These are phyloP conservation scores for Aleiodes sp. DNA, from an alignment of 1,140 invertebrate species.

Conservation along the genomic window DNA sequence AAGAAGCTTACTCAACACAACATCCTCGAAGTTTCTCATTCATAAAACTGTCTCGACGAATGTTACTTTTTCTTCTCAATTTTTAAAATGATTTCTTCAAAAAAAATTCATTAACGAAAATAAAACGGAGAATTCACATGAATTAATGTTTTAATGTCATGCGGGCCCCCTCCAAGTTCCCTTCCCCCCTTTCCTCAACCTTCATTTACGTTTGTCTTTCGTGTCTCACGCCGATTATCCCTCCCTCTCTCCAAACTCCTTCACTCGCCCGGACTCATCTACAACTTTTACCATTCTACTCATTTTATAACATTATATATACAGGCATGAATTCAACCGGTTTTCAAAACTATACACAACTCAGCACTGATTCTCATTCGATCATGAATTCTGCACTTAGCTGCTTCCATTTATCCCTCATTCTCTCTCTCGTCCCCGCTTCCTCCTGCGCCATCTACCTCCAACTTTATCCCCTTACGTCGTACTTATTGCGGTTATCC, in stretches of 20 bases:
- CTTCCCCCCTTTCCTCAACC: background rate
- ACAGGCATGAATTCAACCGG: background rate
- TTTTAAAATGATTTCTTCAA: too few relatives aligned
- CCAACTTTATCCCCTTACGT: background rate
- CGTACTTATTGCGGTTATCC: background rate
- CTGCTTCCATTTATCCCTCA: background rate
- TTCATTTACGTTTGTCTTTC: conserved; percentile 20
- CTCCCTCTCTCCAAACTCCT: background rate
- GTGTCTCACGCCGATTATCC: conserved; percentile 30
- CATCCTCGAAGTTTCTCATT: background rate
- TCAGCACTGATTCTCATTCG: conserved; percentile 6
- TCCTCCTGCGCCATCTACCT: background rate
- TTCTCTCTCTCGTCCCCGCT: too few relatives aligned
- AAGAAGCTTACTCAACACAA: too few relatives aligned
- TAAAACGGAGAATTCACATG: background rate
- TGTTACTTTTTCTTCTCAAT: too few relatives aligned
- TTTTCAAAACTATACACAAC: background rate
- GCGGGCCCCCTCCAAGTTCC: background rate
- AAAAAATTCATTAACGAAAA: background rate
- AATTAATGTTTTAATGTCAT: conserved; percentile 9
- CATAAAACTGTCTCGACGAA: too few relatives aligned
- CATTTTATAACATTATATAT: too few relatives aligned
- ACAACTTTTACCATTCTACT: too few relatives aligned
- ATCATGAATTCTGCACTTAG: conserved; percentile 5
- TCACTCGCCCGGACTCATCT: background rate